Evolutionary conservation across 2,888 invertebrate genomes (phyloP), one percentile per base, ranked within the genome.

Genomic region (Dasysyrphus albostriatus): DNA sequence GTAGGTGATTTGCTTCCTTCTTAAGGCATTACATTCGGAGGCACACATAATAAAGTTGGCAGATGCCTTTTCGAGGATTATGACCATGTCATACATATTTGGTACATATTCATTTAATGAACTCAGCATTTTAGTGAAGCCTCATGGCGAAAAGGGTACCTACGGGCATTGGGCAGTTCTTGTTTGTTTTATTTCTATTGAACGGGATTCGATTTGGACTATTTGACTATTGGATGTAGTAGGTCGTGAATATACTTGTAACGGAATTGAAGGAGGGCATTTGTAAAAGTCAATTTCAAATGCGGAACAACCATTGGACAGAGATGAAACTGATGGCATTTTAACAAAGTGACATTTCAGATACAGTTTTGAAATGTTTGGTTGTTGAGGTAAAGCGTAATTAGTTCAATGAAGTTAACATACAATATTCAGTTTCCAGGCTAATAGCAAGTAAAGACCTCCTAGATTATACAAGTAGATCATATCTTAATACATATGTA

Each of bases 1-100:
- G 87, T 87, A 87, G 87, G 87, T 87, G 87, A 87, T 79, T 87
- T 87, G 78, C 87, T 87, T 87, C 83, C 87, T 87, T 72, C 69
- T 69, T 65, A 39, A 83, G 83, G 83, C 83, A 79, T 44, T 54
- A 32, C 69, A 73, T 44, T 72, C 42, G 29, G 63, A 51, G 47
- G 65, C 77, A 49, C 87, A 87, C 87, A 65, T 87, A 87, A 87
- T 87, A 87, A 87, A 87, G 87, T 87, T 87, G 87, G 87, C 87
- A 87, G 87, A 87, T 87, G 78, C 83, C 87, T 87, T 78, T 87
- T 83, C 49, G 78, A 83, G 87, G 87, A 87, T 87, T 87, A 87
- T 87, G 87, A 83, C 78, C 87, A 87, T 79, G 87, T 87, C 87
- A 87, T 83, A 83, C 87, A 34, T 87, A 87, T 83, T 87, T 87